A percentile compares a stretch with the other conserved stretches of the same genome.
Evolutionary conservation across 2,888 invertebrate species (phyloP).

Genomic region (Dorcus hopei): DNA sequence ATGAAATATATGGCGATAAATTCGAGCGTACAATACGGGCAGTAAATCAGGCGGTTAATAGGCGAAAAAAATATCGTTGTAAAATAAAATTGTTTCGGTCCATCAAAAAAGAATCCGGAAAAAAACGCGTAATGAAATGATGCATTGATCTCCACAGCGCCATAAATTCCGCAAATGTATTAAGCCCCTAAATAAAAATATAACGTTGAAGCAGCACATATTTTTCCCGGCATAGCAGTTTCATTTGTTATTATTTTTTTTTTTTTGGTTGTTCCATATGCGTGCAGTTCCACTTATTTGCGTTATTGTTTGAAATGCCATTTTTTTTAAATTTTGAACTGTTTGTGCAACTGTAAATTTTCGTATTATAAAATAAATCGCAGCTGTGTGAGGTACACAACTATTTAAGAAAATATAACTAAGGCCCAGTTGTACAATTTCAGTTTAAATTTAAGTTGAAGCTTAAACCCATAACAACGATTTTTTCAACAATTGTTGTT

Average conservation of each 20-base stretch:
- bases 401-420: too few relatives aligned
- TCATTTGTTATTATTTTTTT: conserved; percentile 2
- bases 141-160: conserved; percentile 15
- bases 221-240: conserved; percentile 5
- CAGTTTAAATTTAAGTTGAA: too few relatives aligned
- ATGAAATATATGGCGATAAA: conserved; percentile 17
- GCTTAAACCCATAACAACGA: too few relatives aligned
- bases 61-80: neutral
- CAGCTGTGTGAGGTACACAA: too few relatives aligned
- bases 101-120: neutral
- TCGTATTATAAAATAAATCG: too few relatives aligned
- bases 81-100: neutral
- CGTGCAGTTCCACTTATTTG: neutral
- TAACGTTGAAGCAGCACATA: conserved; percentile 11
- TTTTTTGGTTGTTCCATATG: neutral
- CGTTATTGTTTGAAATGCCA: too few relatives aligned
- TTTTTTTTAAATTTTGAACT: too few relatives aligned
- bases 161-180: conserved; percentile 14
- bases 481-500: too few relatives aligned
- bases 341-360: too few relatives aligned
- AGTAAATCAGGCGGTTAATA: conserved; percentile 7
- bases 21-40: conserved; percentile 5
- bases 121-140: conserved; percentile 14
- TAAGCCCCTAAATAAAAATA: conserved; percentile 15
- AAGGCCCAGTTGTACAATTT: too few relatives aligned